phyloP scores from a whole-genome alignment of 2,113 vertebrate genomes.

The Maccullochella peelii region DNA sequence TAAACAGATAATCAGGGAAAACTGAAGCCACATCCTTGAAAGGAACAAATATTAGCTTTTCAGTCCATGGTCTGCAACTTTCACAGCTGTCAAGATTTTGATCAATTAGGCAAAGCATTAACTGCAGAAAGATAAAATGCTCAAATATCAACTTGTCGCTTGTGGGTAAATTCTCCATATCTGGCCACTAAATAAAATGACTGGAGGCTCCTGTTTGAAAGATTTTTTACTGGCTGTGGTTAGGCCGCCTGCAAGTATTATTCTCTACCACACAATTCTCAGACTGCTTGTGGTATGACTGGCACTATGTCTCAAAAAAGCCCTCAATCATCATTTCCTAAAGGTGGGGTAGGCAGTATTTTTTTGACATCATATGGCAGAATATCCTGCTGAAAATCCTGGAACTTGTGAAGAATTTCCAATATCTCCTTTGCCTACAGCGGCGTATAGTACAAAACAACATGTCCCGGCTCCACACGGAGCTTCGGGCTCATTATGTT shows the following conservation, averaged over 20 bases:
- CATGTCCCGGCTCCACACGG: too few species aligned
- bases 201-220: conserved; percentile 20
- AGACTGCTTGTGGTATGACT: conserved; percentile 21
- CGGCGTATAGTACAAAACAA: too few species aligned
- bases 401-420: too few species aligned
- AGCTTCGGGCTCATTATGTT: too few species aligned
- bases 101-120: neutral
- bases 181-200: conserved; percentile 16
- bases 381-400: too few species aligned
- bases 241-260: conserved; percentile 43
- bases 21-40: neutral
- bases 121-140: conserved; percentile 3
- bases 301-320: conserved; percentile 8
- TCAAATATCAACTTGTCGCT: conserved; percentile 20
- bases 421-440: too few species aligned
- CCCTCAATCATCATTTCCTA: conserved; percentile 12
- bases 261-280: conserved; percentile 36
- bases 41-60: conserved; percentile 34
- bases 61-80: neutral
- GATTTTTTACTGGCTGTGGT: conserved; percentile 24
- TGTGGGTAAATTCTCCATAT: neutral
- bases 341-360: too few species aligned
- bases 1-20: conserved; percentile 7
- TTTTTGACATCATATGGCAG: too few species aligned
- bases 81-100: neutral